Conservation (phyloP, 2,888 invertebrate species). For the Epinotia bilunana region DNA sequence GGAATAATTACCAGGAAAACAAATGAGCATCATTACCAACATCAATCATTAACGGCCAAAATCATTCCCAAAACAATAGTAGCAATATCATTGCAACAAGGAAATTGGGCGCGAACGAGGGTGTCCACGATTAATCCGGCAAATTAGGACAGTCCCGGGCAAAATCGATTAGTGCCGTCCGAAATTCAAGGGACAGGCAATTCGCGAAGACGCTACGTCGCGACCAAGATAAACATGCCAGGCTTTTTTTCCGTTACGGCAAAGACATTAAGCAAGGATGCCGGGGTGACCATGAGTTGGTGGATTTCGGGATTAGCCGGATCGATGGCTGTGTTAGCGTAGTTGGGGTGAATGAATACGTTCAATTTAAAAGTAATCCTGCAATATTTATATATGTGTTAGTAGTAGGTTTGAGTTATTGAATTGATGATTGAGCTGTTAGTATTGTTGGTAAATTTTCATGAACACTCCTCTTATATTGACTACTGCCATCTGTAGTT, state of each 20-base stretch:
- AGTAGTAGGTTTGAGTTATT: no score
- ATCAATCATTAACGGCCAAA: slow-evolving; percentile 40
- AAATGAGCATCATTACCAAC: slow-evolving; percentile 34
- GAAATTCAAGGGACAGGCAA: slow-evolving; percentile 63
- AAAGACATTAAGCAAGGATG: slow-evolving; percentile 84
- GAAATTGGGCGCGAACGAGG: slow-evolving; percentile 78
- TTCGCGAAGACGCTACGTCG: slow-evolving; percentile 72
- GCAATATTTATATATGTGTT: no score
- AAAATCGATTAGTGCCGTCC: slow-evolving; percentile 79
- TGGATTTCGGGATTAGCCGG: slow-evolving; percentile 47
- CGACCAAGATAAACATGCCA: slow-evolving; percentile 83
- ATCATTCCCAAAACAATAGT: slow-evolving; percentile 57
- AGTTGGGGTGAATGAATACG: not conserved
- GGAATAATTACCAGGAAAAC: slow-evolving; percentile 30
- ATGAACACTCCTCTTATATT: no score
- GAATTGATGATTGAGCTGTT: no score
- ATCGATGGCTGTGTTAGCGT: slow-evolving; percentile 9
- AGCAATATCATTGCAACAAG: slow-evolving; percentile 71
- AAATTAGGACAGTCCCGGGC: slow-evolving; percentile 80
- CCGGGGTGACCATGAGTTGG: slow-evolving; percentile 60
- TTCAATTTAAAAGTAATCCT: no score
- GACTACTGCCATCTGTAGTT: no score
- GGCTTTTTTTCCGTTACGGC: slow-evolving; percentile 77
- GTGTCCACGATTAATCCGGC: slow-evolving; percentile 82
- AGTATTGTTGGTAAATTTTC: no score